Conservation (phyloP, 2,113 vertebrate genomes). For the Montifringilla adamsi region DNA sequence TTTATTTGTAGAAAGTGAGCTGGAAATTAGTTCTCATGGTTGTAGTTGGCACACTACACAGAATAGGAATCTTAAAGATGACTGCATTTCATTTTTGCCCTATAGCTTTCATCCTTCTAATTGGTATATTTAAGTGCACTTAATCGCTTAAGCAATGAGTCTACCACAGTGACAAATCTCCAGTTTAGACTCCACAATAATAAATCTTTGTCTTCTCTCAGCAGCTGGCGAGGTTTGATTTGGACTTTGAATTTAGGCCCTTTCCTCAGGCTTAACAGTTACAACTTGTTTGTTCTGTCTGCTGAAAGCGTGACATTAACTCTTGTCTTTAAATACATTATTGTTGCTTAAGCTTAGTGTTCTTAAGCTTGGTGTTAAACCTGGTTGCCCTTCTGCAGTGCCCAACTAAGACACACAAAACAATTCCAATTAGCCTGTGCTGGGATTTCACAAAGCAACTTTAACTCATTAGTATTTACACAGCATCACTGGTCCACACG, state of each 20-base stretch:
- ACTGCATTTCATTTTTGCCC: conserved; percentile 20
- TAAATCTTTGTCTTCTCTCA: conserved; percentile 50
- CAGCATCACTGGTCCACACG: neutral
- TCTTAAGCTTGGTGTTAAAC: neutral
- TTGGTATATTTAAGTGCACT: conserved; percentile 23
- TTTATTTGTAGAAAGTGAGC: conserved; percentile 54
- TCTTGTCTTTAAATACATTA: conserved; percentile 4
- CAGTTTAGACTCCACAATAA: conserved; percentile 35
- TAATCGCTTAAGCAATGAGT: conserved; percentile 24
- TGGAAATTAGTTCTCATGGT: conserved; percentile 12
- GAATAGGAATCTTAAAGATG: neutral
- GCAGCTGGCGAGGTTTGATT: neutral
- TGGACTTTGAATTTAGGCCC: conserved; percentile 47
- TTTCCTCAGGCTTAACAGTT: conserved; percentile 36
- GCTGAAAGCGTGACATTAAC: conserved; percentile 15
- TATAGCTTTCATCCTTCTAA: neutral
- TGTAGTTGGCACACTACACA: neutral
- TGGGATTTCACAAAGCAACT: conserved; percentile 10
- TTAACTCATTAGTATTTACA: conserved; percentile 41
- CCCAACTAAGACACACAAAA: neutral
- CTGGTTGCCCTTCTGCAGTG: neutral
- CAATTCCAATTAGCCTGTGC: neutral
- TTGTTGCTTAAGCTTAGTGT: neutral
- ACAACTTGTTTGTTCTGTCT: conserved; percentile 42
- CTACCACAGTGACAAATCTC: neutral